phyloP scores from a whole-genome alignment of 2,113 vertebrate genomes.

The Porphyrio hochstetteri region DNA sequence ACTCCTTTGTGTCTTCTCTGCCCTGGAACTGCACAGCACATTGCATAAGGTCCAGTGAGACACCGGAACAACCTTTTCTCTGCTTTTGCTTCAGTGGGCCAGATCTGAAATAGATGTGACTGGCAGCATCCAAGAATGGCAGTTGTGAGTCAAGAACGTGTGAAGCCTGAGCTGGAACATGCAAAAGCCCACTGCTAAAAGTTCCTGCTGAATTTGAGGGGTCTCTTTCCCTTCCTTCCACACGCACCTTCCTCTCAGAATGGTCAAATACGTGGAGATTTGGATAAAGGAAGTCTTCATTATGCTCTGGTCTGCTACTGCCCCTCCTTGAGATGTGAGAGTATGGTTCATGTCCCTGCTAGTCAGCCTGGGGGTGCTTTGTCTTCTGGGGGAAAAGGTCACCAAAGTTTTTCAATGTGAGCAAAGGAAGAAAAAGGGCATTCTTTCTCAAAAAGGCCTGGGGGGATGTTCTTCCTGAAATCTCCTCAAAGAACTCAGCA shows the following conservation, averaged over 20 bases:
- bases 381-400: not conserved
- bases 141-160: not conserved
- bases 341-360: not conserved
- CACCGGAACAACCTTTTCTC: not conserved
- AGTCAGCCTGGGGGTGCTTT: not conserved
- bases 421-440: not conserved
- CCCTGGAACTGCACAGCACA: not conserved
- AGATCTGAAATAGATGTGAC: not conserved
- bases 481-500: not conserved
- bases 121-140: not conserved
- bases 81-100: not conserved
- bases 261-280: not conserved
- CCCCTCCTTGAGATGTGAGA: not conserved
- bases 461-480: not conserved
- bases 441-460: not conserved
- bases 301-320: not conserved
- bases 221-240: not conserved
- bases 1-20: not conserved
- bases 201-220: not conserved
- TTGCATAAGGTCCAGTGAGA: not conserved
- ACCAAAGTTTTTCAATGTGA: slow-evolving; percentile 24
- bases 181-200: not conserved
- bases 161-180: not conserved
- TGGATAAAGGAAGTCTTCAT: not conserved
- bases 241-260: too few species aligned